A percentile compares a stretch with the other conserved stretches of the same genome.
These are phyloP conservation scores for Automeris io DNA, from an alignment of 2,888 invertebrate genomes.

Conservation along the genomic window DNA sequence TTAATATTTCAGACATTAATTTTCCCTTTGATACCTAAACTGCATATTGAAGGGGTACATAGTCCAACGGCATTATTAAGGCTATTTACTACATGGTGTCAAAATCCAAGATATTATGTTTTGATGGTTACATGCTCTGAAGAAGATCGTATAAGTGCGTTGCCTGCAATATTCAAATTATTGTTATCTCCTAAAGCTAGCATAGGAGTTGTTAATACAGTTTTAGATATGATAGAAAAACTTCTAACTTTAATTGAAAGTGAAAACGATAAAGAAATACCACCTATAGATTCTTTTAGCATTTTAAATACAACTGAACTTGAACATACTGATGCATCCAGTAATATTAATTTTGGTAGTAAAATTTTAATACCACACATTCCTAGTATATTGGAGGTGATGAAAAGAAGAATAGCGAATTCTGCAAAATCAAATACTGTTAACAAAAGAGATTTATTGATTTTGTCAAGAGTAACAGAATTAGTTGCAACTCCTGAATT, in stretches of 20 bases:
- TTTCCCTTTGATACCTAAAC: conserved; percentile 86
- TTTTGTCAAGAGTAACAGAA: conserved; percentile 86
- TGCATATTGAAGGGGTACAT: conserved; percentile 88
- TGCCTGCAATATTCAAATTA: conserved; percentile 83
- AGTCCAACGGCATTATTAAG: conserved; percentile 89
- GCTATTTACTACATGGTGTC: conserved; percentile 88
- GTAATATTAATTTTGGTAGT: conserved; percentile 82
- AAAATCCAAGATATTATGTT: conserved; percentile 85
- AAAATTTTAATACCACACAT: conserved; percentile 85
- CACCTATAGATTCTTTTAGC: conserved; percentile 53
- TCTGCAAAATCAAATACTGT: conserved; percentile 77
- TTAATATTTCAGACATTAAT: conserved; percentile 86
- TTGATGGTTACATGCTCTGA: conserved; percentile 80
- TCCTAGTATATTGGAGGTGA: conserved; percentile 80
- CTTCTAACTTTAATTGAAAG: conserved; percentile 81
- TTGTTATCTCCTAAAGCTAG: conserved; percentile 83
- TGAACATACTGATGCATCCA: conserved; percentile 5
- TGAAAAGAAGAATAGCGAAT: conserved; percentile 80
- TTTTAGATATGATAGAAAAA: conserved; percentile 86
- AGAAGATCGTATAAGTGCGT: conserved; percentile 69
- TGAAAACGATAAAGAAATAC: conserved; percentile 65
- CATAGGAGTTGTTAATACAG: conserved; percentile 79
- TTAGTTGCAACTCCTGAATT: conserved; percentile 81
- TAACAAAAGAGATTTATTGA: conserved; percentile 82
- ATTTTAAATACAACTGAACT: conserved; percentile 32